Base-by-base conservation (phyloP, 2,888 invertebrate species). In the Oscheius sp. region DNA sequence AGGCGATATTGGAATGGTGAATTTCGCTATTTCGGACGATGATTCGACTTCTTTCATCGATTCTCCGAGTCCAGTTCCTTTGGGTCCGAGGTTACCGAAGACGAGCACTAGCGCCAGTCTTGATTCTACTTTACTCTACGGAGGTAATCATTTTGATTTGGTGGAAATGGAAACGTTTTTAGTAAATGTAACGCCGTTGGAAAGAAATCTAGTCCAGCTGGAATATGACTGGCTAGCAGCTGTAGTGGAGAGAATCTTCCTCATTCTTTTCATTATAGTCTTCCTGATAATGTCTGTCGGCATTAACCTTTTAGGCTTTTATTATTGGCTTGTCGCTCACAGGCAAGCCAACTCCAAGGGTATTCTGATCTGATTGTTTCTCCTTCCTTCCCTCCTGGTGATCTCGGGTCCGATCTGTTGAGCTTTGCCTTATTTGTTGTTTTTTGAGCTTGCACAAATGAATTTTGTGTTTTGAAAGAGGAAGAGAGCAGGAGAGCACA, bases 151-250 rank as follows among this genome's bases (percentile, higher is more conserved):
- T 20, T 42, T 42, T 37, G 37, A 12, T 12, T 37, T 37, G 0
- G 15, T 15, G 15, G 37, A 37, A 37, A 37, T 12, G 12, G 37
- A 37, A 37, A n/a, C n/a, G 6, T 46, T 46, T 46, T 10, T 20
- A 48, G 48, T 23, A 4, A 48, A 48, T 3, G 48, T 48, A 4
- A 48, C 48, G 17, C 25, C 48, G 12, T 25, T 48, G 48, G 48
- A 80, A 46, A 72, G 84, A 25, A 83, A 84, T 48, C 64, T 84
- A 39, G 84, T 82, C n/a, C 82, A 84, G 71, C 75, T 84, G 50
- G 84, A 84, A 69, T 84, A 76, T 69, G 84, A 84, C 65, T 84
- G 84, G 84, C 71, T 84, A 46, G 84, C 84, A 8, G 84, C 84
- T 3, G 78, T 84, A 8, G 71, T 84, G 33, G 84, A 84, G 63